phyloP scores from a whole-genome alignment of 2,113 vertebrate species.

The Gallinago jamesoni region DNA sequence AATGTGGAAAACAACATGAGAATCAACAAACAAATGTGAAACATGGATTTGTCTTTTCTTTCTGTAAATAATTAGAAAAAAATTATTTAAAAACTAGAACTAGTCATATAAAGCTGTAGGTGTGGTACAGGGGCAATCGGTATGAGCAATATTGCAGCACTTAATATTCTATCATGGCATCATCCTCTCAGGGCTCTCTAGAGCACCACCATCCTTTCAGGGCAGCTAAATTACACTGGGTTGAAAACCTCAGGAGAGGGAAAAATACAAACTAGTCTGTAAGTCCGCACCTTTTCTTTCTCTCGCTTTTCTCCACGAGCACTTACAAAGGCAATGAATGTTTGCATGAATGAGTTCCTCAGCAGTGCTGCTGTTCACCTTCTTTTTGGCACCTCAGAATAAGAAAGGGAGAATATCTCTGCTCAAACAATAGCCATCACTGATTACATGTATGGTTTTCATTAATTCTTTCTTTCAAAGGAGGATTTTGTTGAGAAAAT shows the following conservation, averaged over 20 bases:
- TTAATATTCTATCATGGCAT: not conserved
- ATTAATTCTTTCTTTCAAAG: not conserved
- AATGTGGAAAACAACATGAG: not conserved
- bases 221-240: not conserved
- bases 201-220: not conserved
- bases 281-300: not conserved
- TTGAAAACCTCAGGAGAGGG: not conserved
- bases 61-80: not conserved
- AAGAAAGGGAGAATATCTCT: not conserved
- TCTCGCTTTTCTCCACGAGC: not conserved
- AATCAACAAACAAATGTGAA: not conserved
- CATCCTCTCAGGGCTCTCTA: not conserved
- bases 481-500: not conserved
- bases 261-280: not conserved
- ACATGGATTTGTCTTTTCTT: not conserved
- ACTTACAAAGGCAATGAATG: not conserved
- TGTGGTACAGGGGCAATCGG: not conserved
- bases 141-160: not conserved
- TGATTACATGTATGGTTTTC: not conserved
- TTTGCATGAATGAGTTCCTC: not conserved
- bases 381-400: not conserved
- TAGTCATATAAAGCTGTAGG: not conserved
- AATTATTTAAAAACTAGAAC: not conserved
- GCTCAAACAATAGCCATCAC: not conserved
- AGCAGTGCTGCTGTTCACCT: not conserved